Base-by-base conservation (phyloP, 2,113 vertebrate genomes). In the Eulacestoma nigropectus region DNA sequence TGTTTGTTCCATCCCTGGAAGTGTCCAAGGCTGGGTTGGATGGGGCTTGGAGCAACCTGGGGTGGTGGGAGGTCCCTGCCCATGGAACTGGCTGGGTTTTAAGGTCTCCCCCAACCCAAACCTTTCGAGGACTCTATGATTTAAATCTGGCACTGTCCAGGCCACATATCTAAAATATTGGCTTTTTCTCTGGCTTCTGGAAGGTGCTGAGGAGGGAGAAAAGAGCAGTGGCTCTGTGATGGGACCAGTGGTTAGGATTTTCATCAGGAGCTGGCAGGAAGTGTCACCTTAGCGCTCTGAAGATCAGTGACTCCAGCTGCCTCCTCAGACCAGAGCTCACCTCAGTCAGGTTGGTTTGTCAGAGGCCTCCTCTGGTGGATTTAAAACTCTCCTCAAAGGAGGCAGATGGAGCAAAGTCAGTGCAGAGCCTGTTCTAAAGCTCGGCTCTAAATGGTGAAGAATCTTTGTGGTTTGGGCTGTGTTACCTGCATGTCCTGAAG, bases 371-470 rank as follows among this genome's bases (percentile, higher is more conserved):
- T 30, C 57, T 41, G 42, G 25, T 19, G 25, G 17, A 8, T 41
- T 32, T 26, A 9, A 30, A 87, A 9, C 33, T 20, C 23, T 26
- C 33, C 74, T 49, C 8, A 7, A 6, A 75, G 55, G 39, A 15
- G 23, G 30, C 15, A 47, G 23, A 19, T 18, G 50, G 11, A 42
- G 2, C 5, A 22, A n/a, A 19, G 26, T 11, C 0, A 4, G 0
- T 19, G 77, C 59, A 60, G 59, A 86, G 33, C 64, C 21, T 5
- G 13, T n/a, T 55, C 35, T 39, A 15, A 49, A 86, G 56, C 50
- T 85, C 35, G 16, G 7, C 69, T 68, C 30, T 6, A 35, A 57
- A 14, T 2, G 5, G 17, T 23, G 4, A 57, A 46, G 29, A 16
- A 10, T 13, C 16, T 52, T 46, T 13, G 3, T 5, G 10, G 12